A percentile compares a stretch with the other conserved stretches of the same genome.
phyloP scores from a whole-genome alignment of 2,888 invertebrate genomes.

The Acanthoscelides obtectus region DNA sequence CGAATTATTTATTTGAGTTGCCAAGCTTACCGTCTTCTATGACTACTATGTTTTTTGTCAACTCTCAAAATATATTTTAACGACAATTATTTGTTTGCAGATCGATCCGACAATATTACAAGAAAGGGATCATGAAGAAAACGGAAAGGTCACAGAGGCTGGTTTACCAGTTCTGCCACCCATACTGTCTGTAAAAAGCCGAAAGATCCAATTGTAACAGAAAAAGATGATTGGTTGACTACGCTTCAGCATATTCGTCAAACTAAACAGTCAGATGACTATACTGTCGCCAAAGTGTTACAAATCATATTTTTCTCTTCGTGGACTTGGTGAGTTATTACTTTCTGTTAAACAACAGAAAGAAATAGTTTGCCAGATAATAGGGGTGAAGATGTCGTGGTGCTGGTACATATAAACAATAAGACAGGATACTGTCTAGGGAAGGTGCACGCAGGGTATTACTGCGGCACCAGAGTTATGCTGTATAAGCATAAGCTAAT shows the following conservation, averaged over 20 bases:
- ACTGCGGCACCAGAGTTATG: slow-evolving; percentile 29
- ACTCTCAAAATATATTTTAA: too few relatives aligned
- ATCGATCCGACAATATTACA: slow-evolving; percentile 97
- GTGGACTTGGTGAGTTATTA: background rate
- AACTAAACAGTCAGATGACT: background rate
- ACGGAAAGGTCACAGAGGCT: slow-evolving; percentile 96
- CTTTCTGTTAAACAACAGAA: background rate
- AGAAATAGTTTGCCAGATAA: background rate
- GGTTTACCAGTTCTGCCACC: slow-evolving; percentile 98
- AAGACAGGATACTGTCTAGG: background rate
- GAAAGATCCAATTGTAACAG: background rate
- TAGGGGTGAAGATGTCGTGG: background rate
- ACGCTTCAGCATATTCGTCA: background rate
- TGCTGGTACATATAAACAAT: background rate
- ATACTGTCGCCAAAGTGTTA: background rate
- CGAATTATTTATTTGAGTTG: too few relatives aligned
- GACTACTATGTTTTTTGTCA: too few relatives aligned
- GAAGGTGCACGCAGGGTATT: slow-evolving; percentile 38
- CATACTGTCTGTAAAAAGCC: slow-evolving; percentile 73
- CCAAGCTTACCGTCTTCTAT: too few relatives aligned
- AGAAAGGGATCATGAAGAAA: slow-evolving; percentile 99
- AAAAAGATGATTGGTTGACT: background rate
- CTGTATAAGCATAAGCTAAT: slow-evolving; percentile 26
- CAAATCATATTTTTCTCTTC: background rate
- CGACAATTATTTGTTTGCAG: slow-evolving; percentile 50